Percentiles rank a stretch among this genome's conserved stretches.
Evolutionary conservation across 2,113 vertebrate genomes (phyloP).

Genomic region (Nicator chloris): DNA sequence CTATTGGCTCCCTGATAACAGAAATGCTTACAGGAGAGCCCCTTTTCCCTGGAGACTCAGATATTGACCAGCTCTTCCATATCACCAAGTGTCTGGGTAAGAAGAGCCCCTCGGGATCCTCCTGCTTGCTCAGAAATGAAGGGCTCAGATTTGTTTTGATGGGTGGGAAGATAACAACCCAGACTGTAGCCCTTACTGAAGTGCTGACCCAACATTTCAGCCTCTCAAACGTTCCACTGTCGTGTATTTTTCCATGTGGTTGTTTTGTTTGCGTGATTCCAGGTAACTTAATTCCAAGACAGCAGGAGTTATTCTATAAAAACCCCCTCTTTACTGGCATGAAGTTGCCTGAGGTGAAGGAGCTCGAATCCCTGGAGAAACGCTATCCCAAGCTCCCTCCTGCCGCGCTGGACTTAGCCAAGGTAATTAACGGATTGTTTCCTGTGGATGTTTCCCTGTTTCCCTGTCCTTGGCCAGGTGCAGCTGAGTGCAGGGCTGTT

Average conservation of each 20-base stretch:
- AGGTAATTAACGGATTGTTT: slow-evolving; percentile 57
- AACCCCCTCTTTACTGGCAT: slow-evolving; percentile 86
- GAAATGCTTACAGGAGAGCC: slow-evolving; percentile 88
- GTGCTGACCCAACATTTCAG: background rate
- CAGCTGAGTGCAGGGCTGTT: background rate
- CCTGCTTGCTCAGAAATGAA: background rate
- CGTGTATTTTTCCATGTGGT: background rate
- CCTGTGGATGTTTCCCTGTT: background rate
- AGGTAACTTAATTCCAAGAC: slow-evolving; percentile 85
- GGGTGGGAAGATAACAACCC: background rate
- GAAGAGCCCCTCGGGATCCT: background rate
- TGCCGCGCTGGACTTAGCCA: slow-evolving; percentile 73
- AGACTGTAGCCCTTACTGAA: background rate
- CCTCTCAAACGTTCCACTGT: background rate
- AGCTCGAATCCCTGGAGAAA: slow-evolving; percentile 72
- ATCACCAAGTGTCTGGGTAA: slow-evolving; percentile 83
- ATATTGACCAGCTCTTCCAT: slow-evolving; percentile 90
- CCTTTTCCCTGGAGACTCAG: slow-evolving; percentile 89
- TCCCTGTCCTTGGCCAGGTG: background rate
- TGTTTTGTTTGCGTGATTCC: background rate
- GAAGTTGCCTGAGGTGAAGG: slow-evolving; percentile 76
- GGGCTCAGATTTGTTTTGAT: background rate
- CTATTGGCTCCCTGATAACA: slow-evolving; percentile 82
- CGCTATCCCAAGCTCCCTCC: slow-evolving; percentile 74
- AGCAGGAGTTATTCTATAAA: slow-evolving; percentile 86